phyloP scores from a whole-genome alignment of 2,113 vertebrate species.

The Oenanthe melanoleuca region DNA sequence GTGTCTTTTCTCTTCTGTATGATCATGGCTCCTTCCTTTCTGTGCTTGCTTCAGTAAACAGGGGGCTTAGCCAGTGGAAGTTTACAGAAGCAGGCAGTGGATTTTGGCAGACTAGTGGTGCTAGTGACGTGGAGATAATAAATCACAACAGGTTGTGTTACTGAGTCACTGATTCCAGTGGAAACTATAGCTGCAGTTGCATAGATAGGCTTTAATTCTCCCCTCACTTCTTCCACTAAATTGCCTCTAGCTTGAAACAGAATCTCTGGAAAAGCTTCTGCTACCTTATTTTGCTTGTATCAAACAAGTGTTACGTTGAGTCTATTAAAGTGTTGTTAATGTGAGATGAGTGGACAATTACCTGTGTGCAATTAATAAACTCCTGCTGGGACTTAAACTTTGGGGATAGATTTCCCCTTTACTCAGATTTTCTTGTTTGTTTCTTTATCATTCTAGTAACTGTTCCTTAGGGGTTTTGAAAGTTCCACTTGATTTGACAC shows the following conservation, averaged over 20 bases:
- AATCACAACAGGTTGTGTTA: constrained; percentile 45
- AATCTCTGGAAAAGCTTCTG: neutral
- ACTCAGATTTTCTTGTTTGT: neutral
- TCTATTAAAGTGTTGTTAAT: neutral
- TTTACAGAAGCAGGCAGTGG: neutral
- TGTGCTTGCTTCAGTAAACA: neutral
- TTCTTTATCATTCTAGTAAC: neutral
- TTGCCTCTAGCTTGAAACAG: neutral
- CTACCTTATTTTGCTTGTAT: neutral
- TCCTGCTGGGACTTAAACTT: neutral
- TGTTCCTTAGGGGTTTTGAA: neutral
- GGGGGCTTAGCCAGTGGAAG: neutral
- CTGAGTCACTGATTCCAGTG: constrained; percentile 44
- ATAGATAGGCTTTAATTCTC: neutral
- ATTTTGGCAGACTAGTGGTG: constrained; percentile 1
- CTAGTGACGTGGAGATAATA: neutral
- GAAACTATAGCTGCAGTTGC: constrained; percentile 37
- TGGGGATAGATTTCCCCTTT: neutral
- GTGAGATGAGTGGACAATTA: neutral
- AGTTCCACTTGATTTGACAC: neutral
- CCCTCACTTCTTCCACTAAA: neutral
- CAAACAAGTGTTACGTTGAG: neutral
- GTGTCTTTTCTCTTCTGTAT: neutral
- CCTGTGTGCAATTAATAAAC: neutral
- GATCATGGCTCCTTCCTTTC: neutral